phyloP scores from a whole-genome alignment of 2,888 invertebrate species.

The Phyllotreta striolata region DNA sequence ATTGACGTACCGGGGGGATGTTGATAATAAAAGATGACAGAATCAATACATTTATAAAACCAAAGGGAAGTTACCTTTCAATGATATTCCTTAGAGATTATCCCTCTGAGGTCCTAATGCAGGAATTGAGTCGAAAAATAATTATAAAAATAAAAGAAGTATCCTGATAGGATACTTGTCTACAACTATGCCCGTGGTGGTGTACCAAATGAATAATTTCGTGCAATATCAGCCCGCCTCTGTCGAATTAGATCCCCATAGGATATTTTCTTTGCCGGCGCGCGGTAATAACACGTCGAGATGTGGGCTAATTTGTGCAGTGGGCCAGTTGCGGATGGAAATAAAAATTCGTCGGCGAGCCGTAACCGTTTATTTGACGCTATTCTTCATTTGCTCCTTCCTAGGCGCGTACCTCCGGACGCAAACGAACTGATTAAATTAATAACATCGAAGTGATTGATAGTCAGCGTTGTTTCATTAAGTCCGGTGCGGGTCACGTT shows the following conservation, averaged over 20 bases:
- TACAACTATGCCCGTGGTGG: too few species aligned
- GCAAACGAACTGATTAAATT: slow-evolving; percentile 32
- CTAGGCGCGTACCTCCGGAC: not conserved
- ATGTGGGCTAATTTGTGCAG: slow-evolving; percentile 25
- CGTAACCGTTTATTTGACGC: slow-evolving; percentile 25
- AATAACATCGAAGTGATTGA: slow-evolving; percentile 27
- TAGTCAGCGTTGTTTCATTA: slow-evolving; percentile 6
- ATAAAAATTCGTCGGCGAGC: slow-evolving; percentile 25
- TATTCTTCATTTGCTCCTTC: slow-evolving; percentile 18
- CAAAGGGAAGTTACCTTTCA: too few species aligned
- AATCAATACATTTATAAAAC: too few species aligned
- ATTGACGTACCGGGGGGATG: not conserved
- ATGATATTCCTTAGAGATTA: too few species aligned
- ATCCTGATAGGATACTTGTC: too few species aligned
- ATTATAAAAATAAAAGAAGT: too few species aligned
- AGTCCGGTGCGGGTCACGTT: slow-evolving; percentile 10
- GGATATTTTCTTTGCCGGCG: slow-evolving; percentile 9
- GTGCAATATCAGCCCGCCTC: too few species aligned
- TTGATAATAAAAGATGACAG: not conserved
- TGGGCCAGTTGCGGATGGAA: slow-evolving; percentile 10
- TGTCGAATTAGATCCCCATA: not conserved
- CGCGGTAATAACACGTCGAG: slow-evolving; percentile 23
- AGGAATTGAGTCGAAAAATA: too few species aligned
- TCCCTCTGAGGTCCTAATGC: too few species aligned
- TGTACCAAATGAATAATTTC: not conserved